Evolutionary conservation across 1,140 invertebrate species (phyloP).

Genomic region (Drosophila navojoa): DNA sequence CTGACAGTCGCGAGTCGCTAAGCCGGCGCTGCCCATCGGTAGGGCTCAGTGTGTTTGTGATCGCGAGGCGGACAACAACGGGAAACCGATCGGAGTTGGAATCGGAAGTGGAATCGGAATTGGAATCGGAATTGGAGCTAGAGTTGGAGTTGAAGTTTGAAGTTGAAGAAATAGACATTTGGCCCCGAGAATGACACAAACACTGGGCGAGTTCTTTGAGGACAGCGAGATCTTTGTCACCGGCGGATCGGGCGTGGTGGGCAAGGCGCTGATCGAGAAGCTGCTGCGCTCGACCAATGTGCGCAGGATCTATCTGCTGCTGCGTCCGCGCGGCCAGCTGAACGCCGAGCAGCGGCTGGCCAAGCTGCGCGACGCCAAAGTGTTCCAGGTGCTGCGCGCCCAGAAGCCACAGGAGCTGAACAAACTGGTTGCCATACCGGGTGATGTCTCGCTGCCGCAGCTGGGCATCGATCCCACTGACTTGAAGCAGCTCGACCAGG

Average conservation of each 20-base stretch:
- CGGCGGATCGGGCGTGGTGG: conserved; percentile 89
- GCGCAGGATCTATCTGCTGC: conserved; percentile 87
- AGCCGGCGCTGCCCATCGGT: background rate
- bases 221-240: conserved; percentile 88
- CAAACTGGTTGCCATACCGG: conserved; percentile 83
- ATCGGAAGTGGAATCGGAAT: background rate
- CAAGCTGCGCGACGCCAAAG: conserved; percentile 55
- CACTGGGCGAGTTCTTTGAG: conserved; percentile 85
- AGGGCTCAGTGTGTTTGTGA: conserved; percentile 15
- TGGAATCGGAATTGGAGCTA: background rate
- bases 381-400: conserved; percentile 86
- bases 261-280: conserved; percentile 90
- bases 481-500: conserved; percentile 84
- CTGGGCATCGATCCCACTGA: conserved; percentile 57
- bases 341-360: conserved; percentile 59
- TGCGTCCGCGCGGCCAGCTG: conserved; percentile 85
- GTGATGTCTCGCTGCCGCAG: conserved; percentile 65
- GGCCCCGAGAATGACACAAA: conserved; percentile 5
- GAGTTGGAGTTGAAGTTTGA: background rate
- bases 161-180: background rate
- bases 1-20: background rate
- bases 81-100: background rate
- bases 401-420: conserved; percentile 63
- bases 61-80: conserved; percentile 8
- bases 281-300: conserved; percentile 88